A percentile compares a stretch with the other conserved stretches of the same genome.
phyloP scores from a whole-genome alignment of 2,113 vertebrate genomes.

The Spermophilus dauricus region DNA sequence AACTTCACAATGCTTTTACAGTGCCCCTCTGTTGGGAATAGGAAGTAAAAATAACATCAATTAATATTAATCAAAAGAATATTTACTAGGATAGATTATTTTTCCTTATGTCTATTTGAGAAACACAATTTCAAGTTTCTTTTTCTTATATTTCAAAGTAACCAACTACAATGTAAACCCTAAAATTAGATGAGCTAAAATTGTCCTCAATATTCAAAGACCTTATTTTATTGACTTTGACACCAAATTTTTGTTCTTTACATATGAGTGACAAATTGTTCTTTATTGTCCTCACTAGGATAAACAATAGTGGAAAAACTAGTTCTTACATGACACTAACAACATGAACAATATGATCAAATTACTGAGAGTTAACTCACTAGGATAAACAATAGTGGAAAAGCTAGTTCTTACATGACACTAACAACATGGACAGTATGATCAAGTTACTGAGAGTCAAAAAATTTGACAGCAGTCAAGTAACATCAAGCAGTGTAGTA shows the following conservation, averaged over 20 bases:
- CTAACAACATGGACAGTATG: neutral
- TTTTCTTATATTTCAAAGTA: neutral
- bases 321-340: neutral
- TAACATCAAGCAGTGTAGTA: neutral
- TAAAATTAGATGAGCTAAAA: neutral
- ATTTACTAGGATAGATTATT: neutral
- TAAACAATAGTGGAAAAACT: neutral
- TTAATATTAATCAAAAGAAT: neutral
- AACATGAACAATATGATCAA: neutral
- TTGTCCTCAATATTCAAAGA: neutral
- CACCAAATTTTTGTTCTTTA: neutral
- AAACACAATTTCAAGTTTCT: neutral
- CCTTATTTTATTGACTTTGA: neutral
- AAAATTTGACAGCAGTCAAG: neutral
- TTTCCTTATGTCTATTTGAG: neutral
- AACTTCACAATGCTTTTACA: neutral
- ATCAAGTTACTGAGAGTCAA: neutral
- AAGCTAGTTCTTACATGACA: neutral
- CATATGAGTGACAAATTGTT: neutral
- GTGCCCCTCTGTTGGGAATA: accelerated
- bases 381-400: neutral
- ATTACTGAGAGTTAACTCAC: neutral
- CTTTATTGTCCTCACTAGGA: neutral
- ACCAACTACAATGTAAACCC: neutral
- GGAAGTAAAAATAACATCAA: neutral